Evolutionary conservation across 1,140 invertebrate genomes (phyloP), one percentile per base, ranked within the genome.

Genomic region (Acromyrmex echinatior): DNA sequence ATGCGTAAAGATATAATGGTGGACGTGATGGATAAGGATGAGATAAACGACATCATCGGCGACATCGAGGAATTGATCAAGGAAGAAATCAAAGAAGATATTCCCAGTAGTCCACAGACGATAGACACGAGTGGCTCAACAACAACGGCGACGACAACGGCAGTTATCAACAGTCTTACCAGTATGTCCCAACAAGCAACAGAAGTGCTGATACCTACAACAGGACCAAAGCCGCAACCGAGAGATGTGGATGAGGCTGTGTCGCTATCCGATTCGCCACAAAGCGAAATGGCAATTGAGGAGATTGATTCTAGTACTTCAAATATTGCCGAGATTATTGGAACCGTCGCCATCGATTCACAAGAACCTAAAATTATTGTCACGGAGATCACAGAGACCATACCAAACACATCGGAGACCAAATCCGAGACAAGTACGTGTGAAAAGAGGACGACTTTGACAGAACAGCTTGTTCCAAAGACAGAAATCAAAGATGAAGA

Each of bases 21-120:
- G 2, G 93, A 95, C 49, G 94, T 93, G 25, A 95, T 95, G 78
- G 93, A 95, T 82, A 95, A 95, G 74, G 95, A 95, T 82, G 95
- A 96, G 80, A 95, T 96, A 63, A 95, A 96, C 84, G 95, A 95
- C 81, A 95, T 95, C 28, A 96, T 96, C 74, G 95, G 94, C 1
- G 95, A 96, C 82, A 95, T 96, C 25, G 95, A 96, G 73, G 95
- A 95, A 78, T 76, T 95, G 25, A 96, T 96, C 21, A 95, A 95
- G 71, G 94, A 95, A 88, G 95, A 95, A 25, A 96, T 96, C 25
- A 95, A 95, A 70, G 94, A 95, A 88, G 95, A 95, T 76, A 95
- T 95, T 45, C 95, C 94, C 5, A 87, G 14, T 18, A 95, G 94
- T 87, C 94, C 95, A 5, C 91, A 93, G 73, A 91, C 86, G 1